phyloP scores from a whole-genome alignment of 2,113 vertebrate genomes.

The rat (Rattus norvegicus) region GRCr8 NC_086023.1:75082001-75082500 shows the following conservation, averaged over 20 bases:
- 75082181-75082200: slow-evolving; percentile 11
- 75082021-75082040: neutral
- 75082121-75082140: neutral
- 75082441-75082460: neutral
- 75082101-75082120: neutral
- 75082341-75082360: neutral
- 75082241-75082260: neutral
- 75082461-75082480: neutral
- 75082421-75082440: neutral
- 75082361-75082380: neutral
- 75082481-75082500: neutral
- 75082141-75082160: neutral
- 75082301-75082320: neutral
- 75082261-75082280: neutral
- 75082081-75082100: neutral
- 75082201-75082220: neutral
- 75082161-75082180: neutral
- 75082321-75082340: neutral
- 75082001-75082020: neutral
- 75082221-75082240: neutral
- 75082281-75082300: neutral
- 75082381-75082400: neutral
- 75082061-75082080: too few species aligned
- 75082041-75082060: too few species aligned
- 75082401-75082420: neutral